Conservation (phyloP, 2,113 vertebrate species). For the Megalops atlanticus region DNA sequence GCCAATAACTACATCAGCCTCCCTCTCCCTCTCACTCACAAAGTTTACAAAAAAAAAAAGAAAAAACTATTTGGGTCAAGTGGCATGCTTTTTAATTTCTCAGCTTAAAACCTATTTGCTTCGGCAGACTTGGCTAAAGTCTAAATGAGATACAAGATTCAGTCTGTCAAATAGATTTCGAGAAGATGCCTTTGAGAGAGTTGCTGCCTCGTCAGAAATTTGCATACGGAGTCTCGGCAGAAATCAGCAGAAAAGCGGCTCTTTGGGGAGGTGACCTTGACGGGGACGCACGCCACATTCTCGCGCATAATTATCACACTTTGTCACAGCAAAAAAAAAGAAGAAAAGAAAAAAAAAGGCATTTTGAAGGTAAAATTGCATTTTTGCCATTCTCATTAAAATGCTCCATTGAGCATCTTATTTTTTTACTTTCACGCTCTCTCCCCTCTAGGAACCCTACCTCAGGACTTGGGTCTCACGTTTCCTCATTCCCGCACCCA, state of each 20-base stretch:
- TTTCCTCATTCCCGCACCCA: conserved; percentile 53
- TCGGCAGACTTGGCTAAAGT: conserved; percentile 26
- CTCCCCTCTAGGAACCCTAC: conserved; percentile 40
- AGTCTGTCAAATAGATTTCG: conserved; percentile 22
- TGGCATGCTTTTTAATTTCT: conserved; percentile 35
- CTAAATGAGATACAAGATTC: conserved; percentile 41
- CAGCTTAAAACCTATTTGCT: conserved; percentile 34
- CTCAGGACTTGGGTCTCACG: conserved; percentile 49
- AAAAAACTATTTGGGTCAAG: conserved; percentile 39
- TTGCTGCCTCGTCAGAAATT: conserved; percentile 58
- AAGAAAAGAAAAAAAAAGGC: background rate
- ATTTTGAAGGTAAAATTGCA: conserved; percentile 53
- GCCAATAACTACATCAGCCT: background rate
- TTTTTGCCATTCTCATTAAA: conserved; percentile 60
- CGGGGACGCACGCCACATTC: conserved; percentile 38
- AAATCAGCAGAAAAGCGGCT: conserved; percentile 55
- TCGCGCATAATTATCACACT: conserved; percentile 48
- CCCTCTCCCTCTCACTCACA: background rate
- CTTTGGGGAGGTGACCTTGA: conserved; percentile 64
- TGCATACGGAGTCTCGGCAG: conserved; percentile 57
- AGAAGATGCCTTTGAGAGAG: conserved; percentile 33
- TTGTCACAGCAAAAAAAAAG: conserved; percentile 42
- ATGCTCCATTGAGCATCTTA: conserved; percentile 60
- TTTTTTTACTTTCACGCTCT: conserved; percentile 57
- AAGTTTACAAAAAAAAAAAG: background rate